phyloP scores from a whole-genome alignment of 2,797 vertebrate species.

The Macrochelys suwanniensis region DNA sequence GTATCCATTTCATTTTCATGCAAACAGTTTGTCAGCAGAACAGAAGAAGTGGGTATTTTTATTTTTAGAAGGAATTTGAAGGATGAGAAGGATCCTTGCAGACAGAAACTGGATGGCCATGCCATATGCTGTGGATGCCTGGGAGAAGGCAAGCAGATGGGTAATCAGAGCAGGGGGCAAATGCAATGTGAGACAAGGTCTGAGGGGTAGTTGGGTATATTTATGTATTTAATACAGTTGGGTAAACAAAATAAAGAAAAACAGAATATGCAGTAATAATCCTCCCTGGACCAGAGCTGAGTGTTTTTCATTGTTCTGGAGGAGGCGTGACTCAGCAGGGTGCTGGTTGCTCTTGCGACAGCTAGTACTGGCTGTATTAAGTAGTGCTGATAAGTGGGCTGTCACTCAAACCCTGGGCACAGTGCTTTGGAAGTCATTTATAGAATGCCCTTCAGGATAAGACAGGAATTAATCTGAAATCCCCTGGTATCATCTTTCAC shows the following conservation, averaged over 20 bases:
- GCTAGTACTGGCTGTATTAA: conserved; percentile 70
- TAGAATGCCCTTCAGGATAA: conserved; percentile 41
- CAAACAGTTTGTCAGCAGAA: background rate
- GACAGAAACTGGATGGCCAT: background rate
- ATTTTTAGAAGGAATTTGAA: background rate
- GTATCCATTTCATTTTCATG: background rate
- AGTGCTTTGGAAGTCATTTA: conserved; percentile 24
- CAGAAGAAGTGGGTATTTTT: background rate
- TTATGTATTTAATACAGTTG: conserved; percentile 1
- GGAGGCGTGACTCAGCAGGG: conserved; percentile 5
- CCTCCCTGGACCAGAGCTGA: conserved; percentile 27
- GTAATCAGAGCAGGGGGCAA: background rate
- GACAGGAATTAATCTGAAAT: conserved; percentile 14
- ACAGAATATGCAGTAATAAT: conserved; percentile 33
- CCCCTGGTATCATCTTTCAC: background rate
- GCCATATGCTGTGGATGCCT: background rate
- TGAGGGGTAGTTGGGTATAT: background rate
- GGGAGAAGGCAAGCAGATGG: background rate
- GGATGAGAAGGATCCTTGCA: background rate
- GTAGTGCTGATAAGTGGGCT: conserved; percentile 48
- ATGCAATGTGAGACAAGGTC: background rate
- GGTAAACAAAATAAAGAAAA: conserved; percentile 25
- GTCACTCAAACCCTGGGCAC: conserved; percentile 67
- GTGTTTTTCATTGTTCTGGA: conserved; percentile 40
- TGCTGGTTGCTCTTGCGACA: conserved; percentile 62